phyloP scores from a whole-genome alignment of 2,888 invertebrate species.

The Lomographa bimaculata region DNA sequence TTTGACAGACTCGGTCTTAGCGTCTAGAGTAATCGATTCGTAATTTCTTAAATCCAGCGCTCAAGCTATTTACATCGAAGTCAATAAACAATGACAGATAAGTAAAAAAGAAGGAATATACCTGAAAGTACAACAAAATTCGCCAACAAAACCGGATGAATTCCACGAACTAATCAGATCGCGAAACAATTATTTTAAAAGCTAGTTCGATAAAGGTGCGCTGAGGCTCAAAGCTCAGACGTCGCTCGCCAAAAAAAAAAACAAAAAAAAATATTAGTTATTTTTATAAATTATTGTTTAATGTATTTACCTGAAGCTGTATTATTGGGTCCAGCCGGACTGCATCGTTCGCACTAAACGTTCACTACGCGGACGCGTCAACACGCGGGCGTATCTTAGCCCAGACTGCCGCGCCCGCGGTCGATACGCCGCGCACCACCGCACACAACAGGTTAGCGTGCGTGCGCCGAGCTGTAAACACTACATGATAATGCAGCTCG shows the following conservation, averaged over 20 bases:
- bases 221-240: constrained; percentile 10
- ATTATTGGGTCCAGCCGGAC: constrained; percentile 57
- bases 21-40: constrained; percentile 13
- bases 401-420: constrained; percentile 58
- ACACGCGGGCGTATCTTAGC: constrained; percentile 40
- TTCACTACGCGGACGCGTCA: constrained; percentile 19
- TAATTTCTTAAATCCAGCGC: too few species aligned
- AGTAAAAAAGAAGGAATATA: too few species aligned
- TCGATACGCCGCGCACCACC: constrained; percentile 48
- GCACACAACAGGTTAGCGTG: constrained; percentile 72
- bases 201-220: constrained; percentile 12
- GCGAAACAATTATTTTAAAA: constrained; percentile 11
- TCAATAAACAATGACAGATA: not conserved
- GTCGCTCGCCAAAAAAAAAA: constrained; percentile 4
- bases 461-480: constrained; percentile 58
- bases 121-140: too few species aligned
- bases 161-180: not conserved
- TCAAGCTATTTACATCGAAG: constrained; percentile 6
- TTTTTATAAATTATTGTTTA: constrained; percentile 8
- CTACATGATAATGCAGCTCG: not conserved
- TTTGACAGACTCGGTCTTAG: constrained; percentile 7
- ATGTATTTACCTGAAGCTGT: constrained; percentile 55
- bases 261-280: constrained; percentile 4
- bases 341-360: constrained; percentile 52
- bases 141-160: too few species aligned